Evolutionary conservation across 37 sponge, comb jelly and placozoan species (phyloP), one percentile per base, ranked within the genome.

Genomic region (Chondrosia reniformis): DNA sequence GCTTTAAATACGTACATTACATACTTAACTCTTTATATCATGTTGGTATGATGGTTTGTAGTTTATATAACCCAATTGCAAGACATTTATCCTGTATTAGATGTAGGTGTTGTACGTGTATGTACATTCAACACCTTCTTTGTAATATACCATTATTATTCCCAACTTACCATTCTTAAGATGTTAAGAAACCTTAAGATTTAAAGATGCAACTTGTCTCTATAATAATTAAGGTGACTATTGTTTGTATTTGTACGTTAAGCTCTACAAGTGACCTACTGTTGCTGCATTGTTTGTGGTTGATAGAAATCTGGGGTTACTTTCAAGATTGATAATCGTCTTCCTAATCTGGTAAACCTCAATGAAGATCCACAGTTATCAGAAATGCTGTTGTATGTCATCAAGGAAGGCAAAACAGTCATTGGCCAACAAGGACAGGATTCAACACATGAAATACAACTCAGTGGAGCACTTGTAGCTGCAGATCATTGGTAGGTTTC

Each of bases 361-460:
- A 94, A 89, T 46, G 94, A 94, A 40, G 94, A 94, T 56, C 91
- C 94, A 56, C 94, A 94, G 80, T 79, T 94, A 36, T 94, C 91
- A 17, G 94, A 94, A 80, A 89, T 85, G 76, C 72, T 94, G 44
- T 71, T 94, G 32, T 94, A 94, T 57, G 63, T 87, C 22, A 77
- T 94, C 54, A 89, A 94, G 56, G 85, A 87, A 81, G 91, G 91
- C 5, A 40, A 15, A 17, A 94, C 91, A 46, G 84, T 81, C 45
- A 90, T 94, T 56, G 94, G 93, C 24, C 67, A 84, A 24, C 43
- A 61, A 42, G 32, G 59, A 3, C 30, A 33, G 8, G 79, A 42
- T 25, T 27, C 45, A 0, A 17, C 49, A 4, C 76, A 81, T 67
- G 94, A 94, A 58, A 90, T 94, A 19, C 80, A 94, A 43, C 83